phyloP scores from a whole-genome alignment of 2,113 vertebrate genomes.

The Scolopax mira region DNA sequence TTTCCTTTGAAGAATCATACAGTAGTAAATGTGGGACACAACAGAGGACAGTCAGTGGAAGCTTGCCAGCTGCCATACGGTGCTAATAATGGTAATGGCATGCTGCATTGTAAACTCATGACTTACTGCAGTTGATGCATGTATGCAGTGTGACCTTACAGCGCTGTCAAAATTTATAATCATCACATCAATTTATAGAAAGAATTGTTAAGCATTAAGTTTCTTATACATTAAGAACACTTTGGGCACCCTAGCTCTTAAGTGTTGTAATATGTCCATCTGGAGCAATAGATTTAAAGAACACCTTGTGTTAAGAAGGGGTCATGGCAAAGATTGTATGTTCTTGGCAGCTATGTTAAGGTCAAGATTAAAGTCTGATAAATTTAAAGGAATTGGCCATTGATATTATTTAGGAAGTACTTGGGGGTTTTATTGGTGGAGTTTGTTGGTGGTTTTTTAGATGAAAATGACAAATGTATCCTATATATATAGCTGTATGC shows the following conservation, averaged over 20 bases:
- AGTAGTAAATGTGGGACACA: neutral
- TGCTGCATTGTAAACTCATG: neutral
- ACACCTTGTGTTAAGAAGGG: neutral
- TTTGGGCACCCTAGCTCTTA: neutral
- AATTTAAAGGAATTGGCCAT: neutral
- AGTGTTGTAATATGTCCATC: neutral
- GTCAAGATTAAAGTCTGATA: neutral
- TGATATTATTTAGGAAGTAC: neutral
- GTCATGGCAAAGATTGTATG: neutral
- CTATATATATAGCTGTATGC: neutral
- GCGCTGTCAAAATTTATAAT: neutral
- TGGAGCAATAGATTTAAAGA: neutral
- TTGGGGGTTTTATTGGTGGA: neutral
- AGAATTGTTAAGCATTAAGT: neutral
- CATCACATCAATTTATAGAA: neutral
- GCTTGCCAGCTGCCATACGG: neutral
- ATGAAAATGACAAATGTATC: neutral
- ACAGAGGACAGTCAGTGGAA: neutral
- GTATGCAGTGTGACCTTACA: neutral
- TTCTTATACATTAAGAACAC: neutral
- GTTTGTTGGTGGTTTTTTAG: neutral
- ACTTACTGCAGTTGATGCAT: neutral
- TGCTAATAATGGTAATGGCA: neutral
- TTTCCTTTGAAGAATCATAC: neutral
- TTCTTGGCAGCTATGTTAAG: neutral